Evolutionary conservation across 1,140 invertebrate genomes (phyloP), one percentile per base, ranked within the genome.

Genomic region (Diorhabda carinulata): DNA sequence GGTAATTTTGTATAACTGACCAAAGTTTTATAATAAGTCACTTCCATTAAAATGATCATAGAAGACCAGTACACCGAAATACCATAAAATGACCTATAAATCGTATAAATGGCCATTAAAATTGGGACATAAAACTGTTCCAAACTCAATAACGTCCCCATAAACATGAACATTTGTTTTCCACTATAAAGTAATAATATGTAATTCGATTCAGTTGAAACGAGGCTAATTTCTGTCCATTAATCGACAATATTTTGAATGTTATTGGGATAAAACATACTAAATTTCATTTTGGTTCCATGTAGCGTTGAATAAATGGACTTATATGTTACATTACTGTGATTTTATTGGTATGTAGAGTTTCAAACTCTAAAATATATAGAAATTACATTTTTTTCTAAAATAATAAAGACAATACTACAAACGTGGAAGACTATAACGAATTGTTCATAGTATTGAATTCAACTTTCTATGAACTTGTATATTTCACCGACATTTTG

Each of bases 141-240:
- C 47, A 52, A 52, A 52, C 47, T 52, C 47, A 3, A 52, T 52
- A 52, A 52, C n/a, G 47, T 6, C 6, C 47, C 47, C 47, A 52
- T 52, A 52, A 52, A 52, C 47, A 52, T 52, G 47, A 52, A 52
- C 47, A 52, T 52, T 52, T 52, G 47, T 52, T 52, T 52, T 52
- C 47, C 47, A 52, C 47, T 52, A 52, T 52, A 52, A 52, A 52
- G 47, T 52, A 52, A 52, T 52, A 52, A 52, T 52, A 52, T 52
- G 47, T 52, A 52, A 52, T 52, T 25, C 25, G 25, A 25, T 25
- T 52, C 47, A 8, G 47, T 52, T 52, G 47, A n/a, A 52, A 4
- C 47, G 47, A n/a, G 47, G 47, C 47, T 52, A 52, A 52, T 52
- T 52, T 52, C 47, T 52, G 2, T 52, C 47, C 47, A 52, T 52